These are phyloP conservation scores for Siniperca undulata DNA, from an alignment of 2,797 vertebrate species.

Conservation along the genomic window DNA sequence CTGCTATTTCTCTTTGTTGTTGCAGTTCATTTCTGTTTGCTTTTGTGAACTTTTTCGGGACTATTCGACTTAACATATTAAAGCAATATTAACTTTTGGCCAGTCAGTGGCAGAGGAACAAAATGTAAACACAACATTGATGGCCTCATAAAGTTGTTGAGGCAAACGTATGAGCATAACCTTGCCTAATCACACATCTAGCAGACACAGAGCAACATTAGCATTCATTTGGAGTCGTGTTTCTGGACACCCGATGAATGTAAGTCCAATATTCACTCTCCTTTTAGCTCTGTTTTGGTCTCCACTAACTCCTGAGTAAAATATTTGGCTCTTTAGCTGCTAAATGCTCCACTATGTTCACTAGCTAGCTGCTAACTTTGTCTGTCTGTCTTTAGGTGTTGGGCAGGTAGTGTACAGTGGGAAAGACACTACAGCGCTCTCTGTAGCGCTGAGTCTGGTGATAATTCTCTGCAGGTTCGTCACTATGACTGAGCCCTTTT, in stretches of 20 bases:
- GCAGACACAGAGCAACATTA: not conserved
- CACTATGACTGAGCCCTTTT: not conserved
- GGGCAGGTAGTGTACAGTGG: too few species aligned
- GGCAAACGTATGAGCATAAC: not conserved
- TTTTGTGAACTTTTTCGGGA: not conserved
- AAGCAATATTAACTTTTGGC: not conserved
- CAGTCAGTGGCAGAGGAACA: not conserved
- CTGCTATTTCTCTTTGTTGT: not conserved
- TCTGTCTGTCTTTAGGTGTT: not conserved
- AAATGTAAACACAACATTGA: not conserved
- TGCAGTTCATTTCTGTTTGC: not conserved
- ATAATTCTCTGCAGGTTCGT: not conserved
- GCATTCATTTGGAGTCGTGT: not conserved
- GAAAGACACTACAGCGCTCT: not conserved
- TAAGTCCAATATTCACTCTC: not conserved
- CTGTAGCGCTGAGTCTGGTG: not conserved
- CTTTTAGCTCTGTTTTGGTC: not conserved
- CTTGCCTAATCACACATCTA: not conserved
- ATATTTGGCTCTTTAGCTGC: too few species aligned
- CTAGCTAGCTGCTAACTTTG: not conserved
- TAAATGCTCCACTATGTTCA: too few species aligned
- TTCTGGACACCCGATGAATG: not conserved
- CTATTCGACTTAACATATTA: not conserved
- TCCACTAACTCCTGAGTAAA: too few species aligned
- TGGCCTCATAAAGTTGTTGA: not conserved